Evolutionary conservation across 2,113 vertebrate genomes (phyloP).

Genomic region (Oriolus oriolus): DNA sequence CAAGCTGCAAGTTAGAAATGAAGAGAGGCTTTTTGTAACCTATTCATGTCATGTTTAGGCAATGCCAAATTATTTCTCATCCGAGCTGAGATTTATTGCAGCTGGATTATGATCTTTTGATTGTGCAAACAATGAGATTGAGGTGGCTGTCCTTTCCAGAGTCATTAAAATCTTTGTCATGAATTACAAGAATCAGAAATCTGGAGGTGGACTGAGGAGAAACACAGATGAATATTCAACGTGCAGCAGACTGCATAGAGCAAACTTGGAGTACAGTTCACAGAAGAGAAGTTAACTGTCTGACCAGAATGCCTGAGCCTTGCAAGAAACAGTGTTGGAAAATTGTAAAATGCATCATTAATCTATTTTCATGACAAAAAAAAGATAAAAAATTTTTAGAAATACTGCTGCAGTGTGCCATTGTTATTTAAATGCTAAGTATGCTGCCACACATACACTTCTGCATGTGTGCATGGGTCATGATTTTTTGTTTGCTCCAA

Average conservation of each 20-base stretch:
- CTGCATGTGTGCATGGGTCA: too few relatives aligned
- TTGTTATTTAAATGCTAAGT: neutral
- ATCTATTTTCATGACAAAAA: neutral
- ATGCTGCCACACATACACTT: neutral
- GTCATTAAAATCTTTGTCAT: neutral
- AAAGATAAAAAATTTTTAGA: neutral
- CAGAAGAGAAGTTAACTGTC: neutral
- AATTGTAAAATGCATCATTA: neutral
- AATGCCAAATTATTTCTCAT: slow-evolving; percentile 10
- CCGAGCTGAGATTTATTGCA: neutral
- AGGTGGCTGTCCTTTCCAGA: neutral
- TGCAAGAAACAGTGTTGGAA: neutral
- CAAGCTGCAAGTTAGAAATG: neutral
- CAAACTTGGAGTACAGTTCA: neutral
- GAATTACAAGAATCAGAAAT: neutral
- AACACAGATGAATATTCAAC: neutral
- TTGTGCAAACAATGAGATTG: neutral
- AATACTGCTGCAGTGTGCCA: neutral
- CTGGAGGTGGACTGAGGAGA: neutral
- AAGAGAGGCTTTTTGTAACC: neutral
- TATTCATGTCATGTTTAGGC: neutral
- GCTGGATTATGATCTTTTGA: neutral
- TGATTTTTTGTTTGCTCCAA: neutral
- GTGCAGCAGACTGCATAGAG: neutral
- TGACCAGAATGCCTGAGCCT: neutral